Evolutionary conservation across 2,113 vertebrate species (phyloP), one percentile per base, ranked within the genome.

Genomic region (Alexandromys fortis): DNA sequence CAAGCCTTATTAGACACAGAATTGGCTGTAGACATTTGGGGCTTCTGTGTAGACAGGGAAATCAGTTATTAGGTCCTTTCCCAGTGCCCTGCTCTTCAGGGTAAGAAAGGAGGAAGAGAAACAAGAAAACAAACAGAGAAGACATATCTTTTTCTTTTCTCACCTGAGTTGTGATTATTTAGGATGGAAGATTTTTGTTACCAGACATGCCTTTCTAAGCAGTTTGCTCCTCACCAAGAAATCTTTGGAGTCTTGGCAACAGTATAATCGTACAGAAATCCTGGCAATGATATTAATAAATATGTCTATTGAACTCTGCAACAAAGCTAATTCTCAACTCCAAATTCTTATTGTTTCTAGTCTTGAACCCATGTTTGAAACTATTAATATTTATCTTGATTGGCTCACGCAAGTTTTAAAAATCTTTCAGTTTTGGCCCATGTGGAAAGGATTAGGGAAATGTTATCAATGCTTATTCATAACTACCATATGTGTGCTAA

Each of bases 401-500:
- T 67, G 58, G 89, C 82, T 95, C 82, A 89, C 24, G 86, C 87
- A 82, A 95, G 87, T 87, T 91, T 94, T 83, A 30, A 75, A 96
- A 94, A 65, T 93, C 70, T 89, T 94, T 83, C 78, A 96, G 70
- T 96, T 92, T 88, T 93, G 93, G 93, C 38, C 63, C 70, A 61
- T 85, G 49, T 94, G 68, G 83, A 76, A 96, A 93, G 86, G 88
- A 95, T 90, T 97, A 94, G 65, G 76, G 94, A 94, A 96, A 63
- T 97, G 68, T 90, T 94, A 93, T 94, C 79, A 70, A 95, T 83
- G 67, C 75, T 97, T 97, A 95, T 96, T 97, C 95, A 92, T 95
- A 96, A 96, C 82, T 94, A 79, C 86, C 91, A 96, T 96, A 97
- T 92, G 90, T 61, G 77, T 97, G 93, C 42, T 95, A 96, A 92